A percentile compares a stretch with the other conserved stretches of the same genome.
Evolutionary conservation across 1,140 invertebrate species (phyloP).

Genomic region (Lutraria rhynchaena): DNA sequence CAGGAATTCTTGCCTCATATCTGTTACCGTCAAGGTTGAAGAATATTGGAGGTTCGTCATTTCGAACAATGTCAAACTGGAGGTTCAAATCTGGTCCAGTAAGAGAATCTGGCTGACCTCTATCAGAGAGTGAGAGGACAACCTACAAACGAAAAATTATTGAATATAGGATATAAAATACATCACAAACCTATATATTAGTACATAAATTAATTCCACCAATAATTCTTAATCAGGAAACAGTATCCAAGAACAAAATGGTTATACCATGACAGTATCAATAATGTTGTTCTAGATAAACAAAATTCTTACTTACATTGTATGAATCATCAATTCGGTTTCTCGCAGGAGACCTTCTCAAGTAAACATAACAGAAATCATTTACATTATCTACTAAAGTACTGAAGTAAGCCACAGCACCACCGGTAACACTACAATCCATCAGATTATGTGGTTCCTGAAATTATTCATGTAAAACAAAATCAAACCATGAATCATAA

Average conservation of each 20-base stretch:
- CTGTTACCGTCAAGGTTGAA: constrained; percentile 46
- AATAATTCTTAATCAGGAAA: too few species aligned
- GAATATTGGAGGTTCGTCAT: constrained; percentile 70
- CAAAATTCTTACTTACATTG: constrained; percentile 55
- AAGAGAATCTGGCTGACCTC: constrained; percentile 58
- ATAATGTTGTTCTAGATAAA: too few species aligned
- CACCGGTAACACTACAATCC: constrained; percentile 55
- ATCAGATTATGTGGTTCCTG: constrained; percentile 67
- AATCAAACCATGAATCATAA: too few species aligned
- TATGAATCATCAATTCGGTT: constrained; percentile 47
- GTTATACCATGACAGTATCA: too few species aligned
- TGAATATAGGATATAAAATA: too few species aligned
- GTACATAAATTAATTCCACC: too few species aligned
- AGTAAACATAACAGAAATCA: constrained; percentile 54
- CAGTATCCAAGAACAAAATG: too few species aligned
- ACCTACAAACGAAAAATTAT: constrained; percentile 62
- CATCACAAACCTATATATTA: too few species aligned
- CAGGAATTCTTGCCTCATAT: constrained; percentile 58
- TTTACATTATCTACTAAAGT: constrained; percentile 31
- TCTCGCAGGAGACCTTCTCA: constrained; percentile 60
- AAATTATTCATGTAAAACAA: too few species aligned
- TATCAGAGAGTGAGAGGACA: constrained; percentile 53
- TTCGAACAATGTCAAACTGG: constrained; percentile 65
- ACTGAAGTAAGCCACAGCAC: constrained; percentile 61
- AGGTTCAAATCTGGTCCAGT: constrained; percentile 58